A percentile compares a stretch with the other conserved stretches of the same genome.
Conservation (phyloP, 53 echinoderm and acorn worm genomes). For the Antedon mediterranea region DNA sequence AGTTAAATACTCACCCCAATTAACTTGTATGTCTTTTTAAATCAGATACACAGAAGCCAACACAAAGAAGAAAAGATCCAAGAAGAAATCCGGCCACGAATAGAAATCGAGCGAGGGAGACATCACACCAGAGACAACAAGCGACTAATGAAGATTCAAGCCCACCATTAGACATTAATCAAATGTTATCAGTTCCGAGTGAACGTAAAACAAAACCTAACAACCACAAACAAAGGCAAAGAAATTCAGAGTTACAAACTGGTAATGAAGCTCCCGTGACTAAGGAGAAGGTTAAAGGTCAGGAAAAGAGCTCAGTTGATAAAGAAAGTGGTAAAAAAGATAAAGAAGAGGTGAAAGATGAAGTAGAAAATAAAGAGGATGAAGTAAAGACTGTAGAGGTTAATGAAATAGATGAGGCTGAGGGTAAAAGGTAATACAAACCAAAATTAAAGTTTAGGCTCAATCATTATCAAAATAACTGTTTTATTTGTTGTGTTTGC, state of each 20-base stretch:
- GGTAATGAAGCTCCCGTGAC: neutral
- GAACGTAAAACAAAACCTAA: conserved; percentile 4
- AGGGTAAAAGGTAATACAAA: conserved; percentile 49
- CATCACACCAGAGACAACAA: neutral
- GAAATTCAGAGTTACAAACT: neutral
- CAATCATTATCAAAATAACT: too few relatives aligned
- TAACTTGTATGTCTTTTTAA: too few relatives aligned
- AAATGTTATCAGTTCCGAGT: conserved; percentile 45
- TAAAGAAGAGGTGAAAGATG: neutral
- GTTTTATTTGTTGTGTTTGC: too few relatives aligned
- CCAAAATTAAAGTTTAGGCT: too few relatives aligned
- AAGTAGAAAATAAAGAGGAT: conserved; percentile 8
- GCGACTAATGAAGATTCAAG: neutral
- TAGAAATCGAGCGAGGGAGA: neutral
- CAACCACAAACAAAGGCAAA: neutral
- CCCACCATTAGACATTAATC: conserved; percentile 13
- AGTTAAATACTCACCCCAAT: too few relatives aligned
- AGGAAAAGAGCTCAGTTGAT: neutral
- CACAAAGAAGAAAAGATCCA: neutral
- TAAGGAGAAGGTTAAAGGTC: neutral
- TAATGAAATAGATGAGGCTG: conserved; percentile 42
- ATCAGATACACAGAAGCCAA: conserved; percentile 1
- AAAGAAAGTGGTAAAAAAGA: neutral
- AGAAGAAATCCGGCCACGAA: neutral
- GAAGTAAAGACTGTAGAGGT: conserved; percentile 2